Evolutionary conservation across 2,888 invertebrate genomes (phyloP), one percentile per base, ranked within the genome.

Genomic region (Noctua janthe): DNA sequence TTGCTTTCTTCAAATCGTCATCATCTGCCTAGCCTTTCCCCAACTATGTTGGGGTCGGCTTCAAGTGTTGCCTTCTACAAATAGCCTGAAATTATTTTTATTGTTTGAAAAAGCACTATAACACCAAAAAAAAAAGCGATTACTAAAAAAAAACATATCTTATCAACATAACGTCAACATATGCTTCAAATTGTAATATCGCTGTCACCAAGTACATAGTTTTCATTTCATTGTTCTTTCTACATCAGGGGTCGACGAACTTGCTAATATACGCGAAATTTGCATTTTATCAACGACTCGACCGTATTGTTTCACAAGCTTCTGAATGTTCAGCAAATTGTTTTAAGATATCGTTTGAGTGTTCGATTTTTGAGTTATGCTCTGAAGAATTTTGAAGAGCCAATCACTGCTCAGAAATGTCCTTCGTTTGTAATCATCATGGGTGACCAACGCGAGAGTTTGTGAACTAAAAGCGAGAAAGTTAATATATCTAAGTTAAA

Each of bases 201-300:
- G 71, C 71, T 84, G 85, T 88, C 87, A 74, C 80, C 75, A 83
- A 78, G 74, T 62, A 64, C 67, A 69, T 59, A 85, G 75, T 80
- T 81, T 76, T 80, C n/a, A 78, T 83, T 79, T 81, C 87, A 90
- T 89, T 90, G 89, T 90, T 90, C 88, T 86, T 81, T 79, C 74
- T 49, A 74, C 84, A 84, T 71, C 78, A 71, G 73, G 15, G 90
- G 80, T 90, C 87, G 82, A 82, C 59, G 76, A 85, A 82, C 81
- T 80, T 71, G 85, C 88, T 80, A 88, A 87, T 90, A 84, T 87
- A 84, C 82, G 70, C 75, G 11, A 82, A 90, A 89, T 89, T 89
- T 83, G 89, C 90, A 89, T 89, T 86, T 89, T 90, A 89, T 90
- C 89, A 89, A 75, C 82, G 81, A 80, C 71, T 62, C 67, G 74